Conservation (phyloP, 1,140 invertebrate genomes). For the Solen grandis region DNA sequence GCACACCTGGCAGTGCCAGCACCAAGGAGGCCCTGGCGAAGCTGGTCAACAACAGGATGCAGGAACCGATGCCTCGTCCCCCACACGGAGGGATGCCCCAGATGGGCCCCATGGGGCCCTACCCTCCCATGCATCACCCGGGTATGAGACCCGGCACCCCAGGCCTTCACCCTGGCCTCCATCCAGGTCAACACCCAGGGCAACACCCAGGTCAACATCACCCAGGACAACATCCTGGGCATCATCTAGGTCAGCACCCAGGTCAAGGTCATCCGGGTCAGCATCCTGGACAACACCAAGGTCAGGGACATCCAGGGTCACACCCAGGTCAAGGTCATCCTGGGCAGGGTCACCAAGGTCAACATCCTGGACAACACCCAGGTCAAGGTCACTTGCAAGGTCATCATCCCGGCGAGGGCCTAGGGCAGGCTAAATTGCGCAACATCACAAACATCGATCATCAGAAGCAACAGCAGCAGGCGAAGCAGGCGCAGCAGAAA, state of each 20-base stretch:
- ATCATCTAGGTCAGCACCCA: slow-evolving; percentile 14
- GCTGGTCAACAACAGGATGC: slow-evolving; percentile 93
- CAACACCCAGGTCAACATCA: too few species aligned
- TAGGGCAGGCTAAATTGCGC: slow-evolving; percentile 34
- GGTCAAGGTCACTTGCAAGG: too few species aligned
- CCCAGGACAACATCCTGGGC: neutral
- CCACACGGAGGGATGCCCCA: neutral
- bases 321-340: slow-evolving; percentile 48
- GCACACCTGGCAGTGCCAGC: slow-evolving; percentile 83
- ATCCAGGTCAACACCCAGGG: too few species aligned
- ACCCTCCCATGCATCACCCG: slow-evolving; percentile 20
- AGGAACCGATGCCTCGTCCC: slow-evolving; percentile 73
- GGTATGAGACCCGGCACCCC: slow-evolving; percentile 39
- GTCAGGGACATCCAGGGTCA: slow-evolving; percentile 20
- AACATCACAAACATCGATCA: slow-evolving; percentile 39
- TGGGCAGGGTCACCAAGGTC: slow-evolving; percentile 27
- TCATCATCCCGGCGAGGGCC: too few species aligned
- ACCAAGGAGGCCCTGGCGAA: slow-evolving; percentile 97
- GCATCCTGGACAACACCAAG: neutral
- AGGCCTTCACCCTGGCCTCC: too few species aligned
- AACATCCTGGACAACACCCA: slow-evolving; percentile 11
- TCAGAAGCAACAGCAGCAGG: slow-evolving; percentile 29
- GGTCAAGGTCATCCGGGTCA: slow-evolving; percentile 14
- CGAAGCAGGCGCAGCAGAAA: slow-evolving; percentile 29
- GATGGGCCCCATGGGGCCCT: slow-evolving; percentile 27